Conservation (phyloP, 1,140 invertebrate species). For the Calliopsis andreniformis region DNA sequence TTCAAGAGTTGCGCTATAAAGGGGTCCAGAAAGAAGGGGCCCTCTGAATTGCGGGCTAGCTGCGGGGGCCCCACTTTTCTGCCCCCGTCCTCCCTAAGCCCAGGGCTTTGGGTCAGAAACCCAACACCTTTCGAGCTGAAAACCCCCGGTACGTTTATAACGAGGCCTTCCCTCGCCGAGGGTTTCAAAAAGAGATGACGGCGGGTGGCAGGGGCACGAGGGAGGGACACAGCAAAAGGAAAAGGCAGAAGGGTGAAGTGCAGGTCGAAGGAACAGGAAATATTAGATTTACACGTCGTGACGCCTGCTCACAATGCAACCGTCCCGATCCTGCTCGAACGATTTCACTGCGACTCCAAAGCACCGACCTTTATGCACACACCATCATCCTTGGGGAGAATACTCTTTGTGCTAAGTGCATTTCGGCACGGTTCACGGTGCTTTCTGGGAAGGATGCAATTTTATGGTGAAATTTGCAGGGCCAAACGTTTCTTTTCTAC, state of each 20-base stretch:
- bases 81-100: slow-evolving; percentile 22
- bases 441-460: too few species aligned
- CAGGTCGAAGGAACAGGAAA: slow-evolving; percentile 66
- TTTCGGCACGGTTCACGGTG: too few species aligned
- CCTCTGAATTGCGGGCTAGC: slow-evolving; percentile 50
- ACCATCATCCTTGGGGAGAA: not conserved
- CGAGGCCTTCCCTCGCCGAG: slow-evolving; percentile 71
- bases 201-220: slow-evolving; percentile 19
- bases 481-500: too few species aligned
- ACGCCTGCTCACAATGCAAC: slow-evolving; percentile 74
- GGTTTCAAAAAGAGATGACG: slow-evolving; percentile 69
- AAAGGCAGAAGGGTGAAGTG: slow-evolving; percentile 45
- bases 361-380: not conserved
- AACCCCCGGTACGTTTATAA: slow-evolving; percentile 70
- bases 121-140: slow-evolving; percentile 71
- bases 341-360: slow-evolving; percentile 22
- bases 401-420: not conserved
- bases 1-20: slow-evolving; percentile 64
- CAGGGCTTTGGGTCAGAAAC: slow-evolving; percentile 73
- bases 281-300: slow-evolving; percentile 78
- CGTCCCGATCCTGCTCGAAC: slow-evolving; percentile 38
- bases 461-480: too few species aligned
- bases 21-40: slow-evolving; percentile 35
- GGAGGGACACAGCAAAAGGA: slow-evolving; percentile 23
- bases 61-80: slow-evolving; percentile 14